phyloP scores from a whole-genome alignment of 2,113 vertebrate species.

The Lichenostomus cassidix region DNA sequence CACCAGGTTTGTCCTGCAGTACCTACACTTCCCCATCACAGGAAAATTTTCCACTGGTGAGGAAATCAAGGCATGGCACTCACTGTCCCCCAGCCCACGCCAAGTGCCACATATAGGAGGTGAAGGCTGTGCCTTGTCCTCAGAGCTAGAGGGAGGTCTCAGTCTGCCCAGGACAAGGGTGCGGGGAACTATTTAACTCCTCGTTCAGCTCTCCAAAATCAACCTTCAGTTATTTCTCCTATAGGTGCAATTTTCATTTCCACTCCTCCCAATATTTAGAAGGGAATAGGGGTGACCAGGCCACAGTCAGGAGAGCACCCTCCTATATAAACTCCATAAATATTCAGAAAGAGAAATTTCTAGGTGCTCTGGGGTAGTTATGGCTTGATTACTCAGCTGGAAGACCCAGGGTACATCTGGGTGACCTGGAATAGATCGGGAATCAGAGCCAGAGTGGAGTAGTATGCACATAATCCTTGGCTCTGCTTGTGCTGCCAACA shows the following conservation, averaged over 20 bases:
- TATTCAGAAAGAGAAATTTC: not conserved
- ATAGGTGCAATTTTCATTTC: not conserved
- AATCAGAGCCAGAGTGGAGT: not conserved
- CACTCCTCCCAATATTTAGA: not conserved
- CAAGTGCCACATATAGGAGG: not conserved
- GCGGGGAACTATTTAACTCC: not conserved
- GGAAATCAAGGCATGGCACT: rapidly evolving
- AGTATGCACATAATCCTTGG: not conserved
- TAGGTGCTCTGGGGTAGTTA: not conserved
- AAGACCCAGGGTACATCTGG: not conserved
- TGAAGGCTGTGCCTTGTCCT: not conserved
- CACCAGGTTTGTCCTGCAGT: not conserved
- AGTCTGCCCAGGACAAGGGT: not conserved
- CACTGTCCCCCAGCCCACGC: not conserved
- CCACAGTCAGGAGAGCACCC: not conserved
- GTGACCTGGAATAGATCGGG: not conserved
- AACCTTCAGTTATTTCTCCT: not conserved
- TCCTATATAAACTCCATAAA: not conserved
- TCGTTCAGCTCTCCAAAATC: not conserved
- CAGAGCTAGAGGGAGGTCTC: not conserved
- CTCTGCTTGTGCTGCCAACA: not conserved
- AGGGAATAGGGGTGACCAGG: not conserved
- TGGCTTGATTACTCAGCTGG: not conserved
- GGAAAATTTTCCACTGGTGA: not conserved
- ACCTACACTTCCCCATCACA: not conserved